Percentiles rank a stretch among this genome's conserved stretches.
phyloP scores from a whole-genome alignment of 2,888 invertebrate genomes.

The Masnerella sp. region DNA sequence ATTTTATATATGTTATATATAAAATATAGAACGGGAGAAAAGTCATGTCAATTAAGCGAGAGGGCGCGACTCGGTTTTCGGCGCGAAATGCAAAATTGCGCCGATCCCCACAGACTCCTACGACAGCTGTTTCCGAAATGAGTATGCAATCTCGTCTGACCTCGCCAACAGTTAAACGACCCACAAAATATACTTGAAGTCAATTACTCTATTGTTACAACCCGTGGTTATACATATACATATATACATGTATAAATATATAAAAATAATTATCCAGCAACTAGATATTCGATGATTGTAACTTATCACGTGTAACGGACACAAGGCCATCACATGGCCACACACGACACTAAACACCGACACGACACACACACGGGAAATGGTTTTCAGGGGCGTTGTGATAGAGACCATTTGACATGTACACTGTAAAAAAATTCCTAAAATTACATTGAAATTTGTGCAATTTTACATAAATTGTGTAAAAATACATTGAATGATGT shows the following conservation, averaged over 20 bases:
- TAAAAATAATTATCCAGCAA: conserved; percentile 36
- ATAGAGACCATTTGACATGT: conserved; percentile 30
- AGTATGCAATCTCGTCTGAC: conserved; percentile 55
- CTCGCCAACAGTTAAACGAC: conserved; percentile 60
- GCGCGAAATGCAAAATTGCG: too few relatives aligned
- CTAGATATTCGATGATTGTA: conserved; percentile 52
- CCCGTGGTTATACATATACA: conserved; percentile 66
- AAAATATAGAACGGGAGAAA: too few relatives aligned
- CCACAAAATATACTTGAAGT: conserved; percentile 75
- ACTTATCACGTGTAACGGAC: conserved; percentile 42
- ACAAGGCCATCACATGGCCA: conserved; percentile 16
- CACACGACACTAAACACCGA: conserved; percentile 23
- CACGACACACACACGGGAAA: conserved; percentile 26
- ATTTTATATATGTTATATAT: too few relatives aligned
- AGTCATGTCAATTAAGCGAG: too few relatives aligned
- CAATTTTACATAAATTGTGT: too few relatives aligned
- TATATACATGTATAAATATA: conserved; percentile 22
- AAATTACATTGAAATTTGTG: too few relatives aligned
- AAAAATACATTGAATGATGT: too few relatives aligned
- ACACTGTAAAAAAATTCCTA: too few relatives aligned
- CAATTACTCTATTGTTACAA: conserved; percentile 75
- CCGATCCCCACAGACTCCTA: conserved; percentile 38
- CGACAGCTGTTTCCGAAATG: conserved; percentile 51
- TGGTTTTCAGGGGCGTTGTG: conserved; percentile 21
- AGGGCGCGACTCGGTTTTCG: too few relatives aligned